phyloP scores from a whole-genome alignment of 2,113 vertebrate genomes.

The Mesoclemmys tuberculata region DNA sequence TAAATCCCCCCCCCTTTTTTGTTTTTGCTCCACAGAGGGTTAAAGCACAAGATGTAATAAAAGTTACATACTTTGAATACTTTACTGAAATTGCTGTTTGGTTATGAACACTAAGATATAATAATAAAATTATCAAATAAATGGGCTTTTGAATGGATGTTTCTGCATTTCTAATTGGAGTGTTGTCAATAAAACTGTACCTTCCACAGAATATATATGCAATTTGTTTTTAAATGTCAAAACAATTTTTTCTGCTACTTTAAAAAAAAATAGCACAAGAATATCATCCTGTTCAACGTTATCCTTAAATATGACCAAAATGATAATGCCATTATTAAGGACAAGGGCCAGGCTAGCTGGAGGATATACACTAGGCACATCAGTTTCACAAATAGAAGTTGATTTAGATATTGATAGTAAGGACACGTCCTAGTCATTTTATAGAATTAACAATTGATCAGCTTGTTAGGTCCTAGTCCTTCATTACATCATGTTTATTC shows the following conservation, averaged over 20 bases:
- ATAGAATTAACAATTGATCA: slow-evolving; percentile 96
- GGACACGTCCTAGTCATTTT: slow-evolving; percentile 89
- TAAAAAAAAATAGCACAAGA: not conserved
- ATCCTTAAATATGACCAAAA: slow-evolving; percentile 55
- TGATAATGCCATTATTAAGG: slow-evolving; percentile 59
- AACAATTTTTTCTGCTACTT: slow-evolving; percentile 10
- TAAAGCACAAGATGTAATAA: slow-evolving; percentile 47
- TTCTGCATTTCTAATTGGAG: slow-evolving; percentile 47
- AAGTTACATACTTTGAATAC: not conserved
- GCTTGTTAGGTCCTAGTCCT: slow-evolving; percentile 74
- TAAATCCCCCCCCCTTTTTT: not conserved
- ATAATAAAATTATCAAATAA: slow-evolving; percentile 53
- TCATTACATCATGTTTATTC: slow-evolving; percentile 83
- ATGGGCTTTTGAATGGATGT: slow-evolving; percentile 30
- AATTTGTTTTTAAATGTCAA: slow-evolving; percentile 52
- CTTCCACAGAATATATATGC: not conserved
- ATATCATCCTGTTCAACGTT: slow-evolving; percentile 42
- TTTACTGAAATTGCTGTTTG: slow-evolving; percentile 41
- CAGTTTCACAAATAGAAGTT: slow-evolving; percentile 81
- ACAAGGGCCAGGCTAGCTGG: slow-evolving; percentile 42
- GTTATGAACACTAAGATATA: slow-evolving; percentile 33
- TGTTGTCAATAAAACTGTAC: slow-evolving; percentile 16
- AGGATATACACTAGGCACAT: slow-evolving; percentile 73
- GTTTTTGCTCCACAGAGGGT: not conserved
- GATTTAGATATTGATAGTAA: slow-evolving; percentile 90